Percentiles rank a stretch among this genome's conserved stretches.
Evolutionary conservation across 2,113 vertebrate genomes (phyloP).

Genomic region (Panthera tigris): DNA sequence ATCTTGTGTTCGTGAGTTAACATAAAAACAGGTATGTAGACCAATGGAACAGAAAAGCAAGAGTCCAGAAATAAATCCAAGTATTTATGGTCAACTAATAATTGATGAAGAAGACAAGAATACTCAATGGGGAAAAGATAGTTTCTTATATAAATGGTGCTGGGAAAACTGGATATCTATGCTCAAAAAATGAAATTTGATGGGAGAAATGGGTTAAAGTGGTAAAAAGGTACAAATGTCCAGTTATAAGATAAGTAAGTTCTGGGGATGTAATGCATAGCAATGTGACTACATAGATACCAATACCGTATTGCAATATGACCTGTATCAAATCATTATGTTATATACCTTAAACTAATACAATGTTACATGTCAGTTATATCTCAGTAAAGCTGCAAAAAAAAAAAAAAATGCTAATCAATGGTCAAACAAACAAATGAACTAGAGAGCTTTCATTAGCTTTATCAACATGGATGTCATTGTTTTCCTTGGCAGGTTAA

Average conservation of each 20-base stretch:
- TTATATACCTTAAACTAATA: background rate
- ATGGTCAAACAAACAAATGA: background rate
- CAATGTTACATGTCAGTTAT: background rate
- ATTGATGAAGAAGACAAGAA: background rate
- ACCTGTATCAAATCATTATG: background rate
- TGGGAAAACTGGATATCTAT: background rate
- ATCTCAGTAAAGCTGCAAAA: background rate
- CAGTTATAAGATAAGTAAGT: background rate
- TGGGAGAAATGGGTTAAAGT: background rate
- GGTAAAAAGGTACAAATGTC: background rate
- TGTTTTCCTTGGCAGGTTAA: background rate
- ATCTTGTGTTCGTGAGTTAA: background rate
- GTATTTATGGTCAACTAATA: background rate
- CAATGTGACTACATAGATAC: background rate
- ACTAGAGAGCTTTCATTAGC: background rate
- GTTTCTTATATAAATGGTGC: background rate
- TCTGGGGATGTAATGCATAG: background rate
- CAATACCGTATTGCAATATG: background rate
- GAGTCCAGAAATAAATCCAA: background rate
- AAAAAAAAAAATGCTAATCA: background rate
- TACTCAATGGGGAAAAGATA: background rate
- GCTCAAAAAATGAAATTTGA: background rate
- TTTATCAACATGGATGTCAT: background rate
- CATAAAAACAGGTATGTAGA: background rate
- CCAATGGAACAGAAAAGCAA: background rate